Base-by-base conservation (phyloP, 2,797 vertebrate genomes). In the Serranus cabrilla region DNA sequence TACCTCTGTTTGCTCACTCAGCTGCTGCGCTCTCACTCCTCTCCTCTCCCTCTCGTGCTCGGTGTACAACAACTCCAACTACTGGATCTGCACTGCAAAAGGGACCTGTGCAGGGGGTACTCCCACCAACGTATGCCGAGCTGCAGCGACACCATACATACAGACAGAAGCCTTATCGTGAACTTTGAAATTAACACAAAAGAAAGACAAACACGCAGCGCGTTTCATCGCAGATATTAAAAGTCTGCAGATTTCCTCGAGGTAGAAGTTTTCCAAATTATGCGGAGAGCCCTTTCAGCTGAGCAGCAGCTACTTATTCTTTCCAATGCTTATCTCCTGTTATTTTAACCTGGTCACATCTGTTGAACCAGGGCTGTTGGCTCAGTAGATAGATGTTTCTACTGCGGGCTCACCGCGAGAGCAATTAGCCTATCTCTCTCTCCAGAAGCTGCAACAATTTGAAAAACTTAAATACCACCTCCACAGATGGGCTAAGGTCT, bases 31-130 rank as follows among this genome's bases (percentile, higher is more conserved):
- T 85, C 86, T 9, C 87, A 5, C 79, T 86, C 81, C 72, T 77
- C 85, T 79, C 71, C 82, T 85, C 67, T 78, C 80, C 58, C 81
- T 84, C 85, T 88, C 86, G 68, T 21, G 73, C 83, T 83, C 90
- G 54, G 71, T 59, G 84, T 89, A 90, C 89, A 92, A 91, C 91
- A 91, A 94, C 92, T 93, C 93, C 91, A 94, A 94, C 93, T 95
- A 94, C 94, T 92, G 93, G 92, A 92, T 88, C 74, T 45, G 91
- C 87, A 77, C 91, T 93, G 95, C 93, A 87, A 91, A 88, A 76
- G 94, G 94, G 95, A 91, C 92, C 93, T 47, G 65, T 7, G 86
- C 84, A 91, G 92, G 94, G 91, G 93, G 94, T 89, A 94, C 94
- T 95, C 90, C 90, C 83, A 94, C 93, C 60, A 52, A 78, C 93